These are phyloP conservation scores for Hucho hucho DNA, from an alignment of 2,113 vertebrate species.

Conservation along the genomic window DNA sequence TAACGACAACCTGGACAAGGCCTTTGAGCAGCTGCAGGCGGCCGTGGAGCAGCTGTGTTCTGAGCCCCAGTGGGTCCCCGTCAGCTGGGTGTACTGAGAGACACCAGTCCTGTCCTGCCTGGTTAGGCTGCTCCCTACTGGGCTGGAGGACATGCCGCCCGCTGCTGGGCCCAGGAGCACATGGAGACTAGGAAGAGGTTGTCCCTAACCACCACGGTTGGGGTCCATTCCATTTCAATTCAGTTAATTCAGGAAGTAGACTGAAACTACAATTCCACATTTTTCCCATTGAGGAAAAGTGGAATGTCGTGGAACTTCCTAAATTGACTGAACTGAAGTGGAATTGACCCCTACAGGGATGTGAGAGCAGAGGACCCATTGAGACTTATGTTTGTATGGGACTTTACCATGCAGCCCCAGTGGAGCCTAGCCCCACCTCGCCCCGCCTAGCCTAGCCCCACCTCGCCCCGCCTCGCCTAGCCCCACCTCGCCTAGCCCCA, in stretches of 20 bases:
- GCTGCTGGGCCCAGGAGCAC: slow-evolving; percentile 26
- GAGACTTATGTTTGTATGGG: slow-evolving; percentile 12
- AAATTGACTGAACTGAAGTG: too few species aligned
- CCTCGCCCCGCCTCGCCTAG: rapidly evolving
- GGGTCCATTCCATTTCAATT: too few species aligned
- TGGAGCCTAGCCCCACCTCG: neutral
- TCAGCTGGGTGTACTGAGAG: slow-evolving; percentile 96
- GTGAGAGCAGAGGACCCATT: slow-evolving; percentile 30
- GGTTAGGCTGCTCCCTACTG: slow-evolving; percentile 3
- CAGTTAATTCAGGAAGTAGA: too few species aligned
- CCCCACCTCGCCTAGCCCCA: too few species aligned
- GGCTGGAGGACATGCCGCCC: slow-evolving; percentile 19
- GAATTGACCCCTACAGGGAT: slow-evolving; percentile 13
- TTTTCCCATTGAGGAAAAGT: too few species aligned
- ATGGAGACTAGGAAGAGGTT: too few species aligned
- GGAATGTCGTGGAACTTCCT: too few species aligned
- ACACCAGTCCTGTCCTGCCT: neutral
- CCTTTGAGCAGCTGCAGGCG: slow-evolving; percentile 91
- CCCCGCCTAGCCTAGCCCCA: too few species aligned
- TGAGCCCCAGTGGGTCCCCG: slow-evolving; percentile 95
- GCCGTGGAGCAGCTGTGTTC: slow-evolving; percentile 84
- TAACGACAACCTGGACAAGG: slow-evolving; percentile 97
- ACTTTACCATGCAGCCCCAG: slow-evolving; percentile 7
- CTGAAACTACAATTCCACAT: too few species aligned
- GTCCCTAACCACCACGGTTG: too few species aligned